Conservation (phyloP, 2,113 vertebrate species). For the Semicossyphus pulcher region DNA sequence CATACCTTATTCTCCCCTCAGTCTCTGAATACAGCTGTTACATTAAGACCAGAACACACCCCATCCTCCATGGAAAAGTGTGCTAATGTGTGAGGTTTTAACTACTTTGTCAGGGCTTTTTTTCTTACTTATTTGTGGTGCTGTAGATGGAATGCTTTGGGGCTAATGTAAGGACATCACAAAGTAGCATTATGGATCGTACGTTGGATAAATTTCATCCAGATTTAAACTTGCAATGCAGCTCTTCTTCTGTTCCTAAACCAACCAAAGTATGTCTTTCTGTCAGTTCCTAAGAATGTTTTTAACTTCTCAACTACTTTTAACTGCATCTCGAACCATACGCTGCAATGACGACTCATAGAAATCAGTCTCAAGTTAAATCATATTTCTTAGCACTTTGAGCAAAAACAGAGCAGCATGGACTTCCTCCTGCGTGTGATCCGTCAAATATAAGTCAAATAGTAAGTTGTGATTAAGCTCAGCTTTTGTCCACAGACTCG, state of each 20-base stretch:
- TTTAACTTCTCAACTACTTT: no score
- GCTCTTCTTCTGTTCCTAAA: background rate
- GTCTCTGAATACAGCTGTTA: slow-evolving; percentile 39
- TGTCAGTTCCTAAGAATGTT: background rate
- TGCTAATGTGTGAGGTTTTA: slow-evolving; percentile 31
- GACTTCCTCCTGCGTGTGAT: background rate
- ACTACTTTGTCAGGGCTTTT: slow-evolving; percentile 26
- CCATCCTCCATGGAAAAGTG: slow-evolving; percentile 37
- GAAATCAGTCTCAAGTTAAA: background rate
- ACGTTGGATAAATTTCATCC: background rate
- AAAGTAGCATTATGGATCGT: slow-evolving; percentile 1
- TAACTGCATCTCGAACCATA: background rate
- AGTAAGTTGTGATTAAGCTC: slow-evolving; percentile 3
- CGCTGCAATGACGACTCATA: background rate
- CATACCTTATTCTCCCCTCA: slow-evolving; percentile 17
- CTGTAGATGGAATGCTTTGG: slow-evolving; percentile 18
- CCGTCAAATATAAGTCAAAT: background rate
- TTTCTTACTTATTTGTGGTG: slow-evolving; percentile 16
- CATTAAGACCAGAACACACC: slow-evolving; percentile 39
- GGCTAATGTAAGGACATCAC: slow-evolving; percentile 9
- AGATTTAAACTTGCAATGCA: background rate
- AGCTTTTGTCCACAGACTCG: background rate
- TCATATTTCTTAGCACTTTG: background rate
- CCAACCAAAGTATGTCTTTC: no score
- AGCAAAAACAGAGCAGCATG: background rate